These are phyloP conservation scores for Pogoniulus pusillus DNA, from an alignment of 2,797 vertebrate species.

Conservation along the genomic window DNA sequence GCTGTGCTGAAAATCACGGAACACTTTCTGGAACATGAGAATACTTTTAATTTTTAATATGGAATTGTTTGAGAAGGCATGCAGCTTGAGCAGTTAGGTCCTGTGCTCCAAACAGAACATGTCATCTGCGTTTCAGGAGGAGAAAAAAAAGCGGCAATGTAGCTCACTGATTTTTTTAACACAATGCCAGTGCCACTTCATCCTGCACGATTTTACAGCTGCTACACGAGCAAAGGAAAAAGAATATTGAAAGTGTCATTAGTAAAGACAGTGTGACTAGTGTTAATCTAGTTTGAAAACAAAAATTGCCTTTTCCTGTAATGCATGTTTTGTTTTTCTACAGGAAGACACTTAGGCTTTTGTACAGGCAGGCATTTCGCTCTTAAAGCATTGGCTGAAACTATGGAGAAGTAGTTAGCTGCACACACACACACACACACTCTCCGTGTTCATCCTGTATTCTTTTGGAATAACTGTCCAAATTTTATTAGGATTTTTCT, in stretches of 20 bases:
- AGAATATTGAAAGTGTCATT: not conserved
- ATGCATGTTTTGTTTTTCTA: not conserved
- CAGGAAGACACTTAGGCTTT: not conserved
- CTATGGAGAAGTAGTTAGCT: constrained; percentile 59
- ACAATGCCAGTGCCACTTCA: not conserved
- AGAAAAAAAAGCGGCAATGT: not conserved
- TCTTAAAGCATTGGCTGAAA: constrained; percentile 43
- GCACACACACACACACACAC: not conserved
- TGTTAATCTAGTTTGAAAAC: not conserved
- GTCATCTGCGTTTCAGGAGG: not conserved
- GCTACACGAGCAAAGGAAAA: not conserved
- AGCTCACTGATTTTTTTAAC: not conserved
- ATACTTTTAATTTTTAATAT: constrained; percentile 24
- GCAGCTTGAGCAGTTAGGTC: not conserved
- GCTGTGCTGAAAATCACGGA: not conserved
- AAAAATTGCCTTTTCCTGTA: not conserved
- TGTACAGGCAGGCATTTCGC: not conserved
- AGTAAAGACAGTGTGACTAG: not conserved
- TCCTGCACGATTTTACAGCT: constrained; percentile 1
- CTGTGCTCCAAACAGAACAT: not conserved
- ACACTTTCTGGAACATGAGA: not conserved
- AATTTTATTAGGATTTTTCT: constrained; percentile 76
- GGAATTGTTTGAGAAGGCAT: not conserved
- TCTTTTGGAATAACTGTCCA: constrained; percentile 74
- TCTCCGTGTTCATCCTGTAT: constrained; percentile 31